Conservation (phyloP, 1,140 invertebrate genomes). For the Spodoptera litura region DNA sequence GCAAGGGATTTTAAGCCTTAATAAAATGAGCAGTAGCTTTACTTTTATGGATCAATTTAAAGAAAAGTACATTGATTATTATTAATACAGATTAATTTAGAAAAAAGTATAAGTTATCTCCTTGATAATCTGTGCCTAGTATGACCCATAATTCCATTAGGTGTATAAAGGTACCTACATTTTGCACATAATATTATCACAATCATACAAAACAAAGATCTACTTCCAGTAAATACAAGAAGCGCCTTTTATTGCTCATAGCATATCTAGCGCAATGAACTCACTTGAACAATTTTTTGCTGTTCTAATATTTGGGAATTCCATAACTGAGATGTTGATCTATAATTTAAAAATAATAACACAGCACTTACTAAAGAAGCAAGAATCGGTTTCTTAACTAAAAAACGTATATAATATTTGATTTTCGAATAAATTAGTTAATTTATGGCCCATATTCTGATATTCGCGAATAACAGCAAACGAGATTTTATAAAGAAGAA, state of each 20-base stretch:
- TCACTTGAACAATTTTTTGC: slow-evolving; percentile 54
- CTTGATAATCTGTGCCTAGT: too few relatives aligned
- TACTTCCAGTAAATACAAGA: slow-evolving; percentile 1
- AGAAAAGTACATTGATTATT: too few relatives aligned
- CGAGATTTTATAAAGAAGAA: too few relatives aligned
- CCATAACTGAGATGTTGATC: slow-evolving; percentile 46
- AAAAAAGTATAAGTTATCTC: too few relatives aligned
- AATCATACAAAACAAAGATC: slow-evolving; percentile 4
- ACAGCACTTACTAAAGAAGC: slow-evolving; percentile 10
- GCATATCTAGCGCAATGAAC: slow-evolving; percentile 46
- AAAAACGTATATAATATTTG: background rate
- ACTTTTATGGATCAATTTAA: too few relatives aligned
- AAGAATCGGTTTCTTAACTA: slow-evolving; percentile 3
- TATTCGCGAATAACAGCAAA: too few relatives aligned
- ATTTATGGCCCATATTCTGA: too few relatives aligned
- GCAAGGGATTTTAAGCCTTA: too few relatives aligned
- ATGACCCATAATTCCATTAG: too few relatives aligned
- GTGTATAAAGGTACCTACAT: background rate
- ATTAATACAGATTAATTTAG: too few relatives aligned
- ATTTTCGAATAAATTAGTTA: background rate
- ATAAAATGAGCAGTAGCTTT: too few relatives aligned
- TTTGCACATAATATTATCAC: background rate
- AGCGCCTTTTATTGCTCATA: slow-evolving; percentile 24
- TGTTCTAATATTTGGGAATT: slow-evolving; percentile 47
- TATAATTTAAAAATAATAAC: slow-evolving; percentile 52